Base-by-base conservation (phyloP, 2,888 invertebrate species). In the Morpho achilles region DNA sequence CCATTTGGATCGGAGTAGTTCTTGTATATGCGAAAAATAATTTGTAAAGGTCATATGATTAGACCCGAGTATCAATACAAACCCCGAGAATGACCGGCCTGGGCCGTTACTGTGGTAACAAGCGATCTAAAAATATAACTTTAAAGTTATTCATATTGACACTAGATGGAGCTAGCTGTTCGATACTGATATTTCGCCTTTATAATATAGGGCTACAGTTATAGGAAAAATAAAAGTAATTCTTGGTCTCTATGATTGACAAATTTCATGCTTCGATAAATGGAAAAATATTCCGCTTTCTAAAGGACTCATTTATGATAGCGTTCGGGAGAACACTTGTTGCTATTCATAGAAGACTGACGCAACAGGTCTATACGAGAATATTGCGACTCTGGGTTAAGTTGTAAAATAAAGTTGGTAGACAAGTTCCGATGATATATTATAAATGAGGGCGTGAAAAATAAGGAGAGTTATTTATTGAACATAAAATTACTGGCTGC, bases 281-380 rank as follows among this genome's bases (percentile, higher is more conserved):
- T 9, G 16, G 16, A 16, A 16, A 16, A 46, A 23, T 56, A 50
- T 32, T 10, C 50, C 45, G 43, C 8, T 16, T 43, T 10, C 16
- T 16, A 16, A 51, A 46, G 22, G 52, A 23, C 50, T 39, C 42
- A 50, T 43, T 41, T 48, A 10, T n/a, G 39, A 46, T 8, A 50
- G 50, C 40, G 56, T 50, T 44, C 43, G 43, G 22, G 42, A 41
- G 7, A 52, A 55, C 62, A 62, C 62, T 62, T 62, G 62, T 62
- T 60, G 62, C 60, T 53, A 60, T 32, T 61, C 50, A 48, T 39
- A 53, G 47, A 39, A 51, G 39, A 48, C 41, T 53, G 22, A 55
- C 46, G 62, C 62, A 62, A 62, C 62, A 62, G 62, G 62, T 62
- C 54, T 50, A 32, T 32, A 32, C 32, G 32, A 44, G 48, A 40